Evolutionary conservation across 2,888 invertebrate genomes (phyloP).

Genomic region (Phania funesta): DNA sequence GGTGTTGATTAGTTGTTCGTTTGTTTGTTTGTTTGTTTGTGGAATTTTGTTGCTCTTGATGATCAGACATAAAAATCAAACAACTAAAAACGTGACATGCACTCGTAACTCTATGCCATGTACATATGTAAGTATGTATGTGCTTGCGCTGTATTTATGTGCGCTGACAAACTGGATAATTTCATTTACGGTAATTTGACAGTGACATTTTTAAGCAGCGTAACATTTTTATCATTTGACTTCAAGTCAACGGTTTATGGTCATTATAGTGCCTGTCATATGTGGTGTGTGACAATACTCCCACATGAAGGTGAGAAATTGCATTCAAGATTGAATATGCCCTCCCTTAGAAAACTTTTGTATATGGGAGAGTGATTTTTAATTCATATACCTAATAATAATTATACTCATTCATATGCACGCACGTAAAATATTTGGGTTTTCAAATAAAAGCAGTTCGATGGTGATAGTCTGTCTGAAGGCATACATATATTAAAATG

Average conservation of each 20-base stretch:
- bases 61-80: background rate
- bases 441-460: too few relatives aligned
- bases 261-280: background rate
- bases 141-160: background rate
- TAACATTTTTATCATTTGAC: constrained; percentile 1
- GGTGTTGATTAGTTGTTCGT: constrained; percentile 62
- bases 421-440: too few relatives aligned
- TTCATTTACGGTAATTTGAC: constrained; percentile 64
- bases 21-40: constrained; percentile 23
- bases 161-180: constrained; percentile 50
- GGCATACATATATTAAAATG: too few relatives aligned
- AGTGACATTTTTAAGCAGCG: constrained; percentile 50
- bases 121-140: background rate
- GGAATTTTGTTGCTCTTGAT: constrained; percentile 10
- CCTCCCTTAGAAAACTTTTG: too few relatives aligned
- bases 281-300: background rate
- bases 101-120: constrained; percentile 47
- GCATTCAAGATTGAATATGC: background rate
- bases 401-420: too few relatives aligned
- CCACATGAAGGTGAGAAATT: background rate
- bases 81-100: constrained; percentile 61
- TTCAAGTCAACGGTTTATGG: constrained; percentile 22
- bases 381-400: too few relatives aligned
- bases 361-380: too few relatives aligned
- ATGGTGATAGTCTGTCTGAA: too few relatives aligned